phyloP scores from a whole-genome alignment of 2,113 vertebrate species.

The Larimichthys crocea region DNA sequence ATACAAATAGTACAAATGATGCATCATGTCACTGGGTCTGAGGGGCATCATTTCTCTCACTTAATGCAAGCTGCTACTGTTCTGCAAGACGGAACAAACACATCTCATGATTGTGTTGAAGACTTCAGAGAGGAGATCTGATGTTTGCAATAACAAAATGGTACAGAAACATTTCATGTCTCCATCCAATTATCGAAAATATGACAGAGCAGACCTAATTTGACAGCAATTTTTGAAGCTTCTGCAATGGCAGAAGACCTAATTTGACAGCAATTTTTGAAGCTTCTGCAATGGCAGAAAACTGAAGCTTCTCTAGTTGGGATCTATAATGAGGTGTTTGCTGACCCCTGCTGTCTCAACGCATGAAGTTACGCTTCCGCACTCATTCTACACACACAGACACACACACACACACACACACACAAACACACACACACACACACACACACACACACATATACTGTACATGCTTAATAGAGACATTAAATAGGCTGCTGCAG shows the following conservation, averaged over 20 bases:
- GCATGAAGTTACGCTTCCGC: conserved; percentile 4
- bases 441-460: background rate
- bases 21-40: background rate
- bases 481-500: background rate
- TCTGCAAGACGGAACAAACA: background rate
- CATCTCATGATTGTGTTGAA: background rate
- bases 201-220: background rate
- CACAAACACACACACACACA: background rate
- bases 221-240: conserved; percentile 17
- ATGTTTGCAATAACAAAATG: background rate
- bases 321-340: conserved; percentile 51
- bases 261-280: conserved; percentile 19
- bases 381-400: no score
- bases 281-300: conserved; percentile 24
- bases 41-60: background rate
- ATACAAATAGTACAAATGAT: conserved; percentile 25
- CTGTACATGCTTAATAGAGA: no score
- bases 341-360: conserved; percentile 76
- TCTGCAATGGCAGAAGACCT: conserved; percentile 16
- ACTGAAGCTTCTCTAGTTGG: background rate
- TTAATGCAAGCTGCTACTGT: background rate
- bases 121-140: background rate
- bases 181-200: conserved; percentile 12
- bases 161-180: background rate
- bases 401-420: background rate